phyloP scores from a whole-genome alignment of 2,113 vertebrate genomes.

The Physeter macrocephalus region DNA sequence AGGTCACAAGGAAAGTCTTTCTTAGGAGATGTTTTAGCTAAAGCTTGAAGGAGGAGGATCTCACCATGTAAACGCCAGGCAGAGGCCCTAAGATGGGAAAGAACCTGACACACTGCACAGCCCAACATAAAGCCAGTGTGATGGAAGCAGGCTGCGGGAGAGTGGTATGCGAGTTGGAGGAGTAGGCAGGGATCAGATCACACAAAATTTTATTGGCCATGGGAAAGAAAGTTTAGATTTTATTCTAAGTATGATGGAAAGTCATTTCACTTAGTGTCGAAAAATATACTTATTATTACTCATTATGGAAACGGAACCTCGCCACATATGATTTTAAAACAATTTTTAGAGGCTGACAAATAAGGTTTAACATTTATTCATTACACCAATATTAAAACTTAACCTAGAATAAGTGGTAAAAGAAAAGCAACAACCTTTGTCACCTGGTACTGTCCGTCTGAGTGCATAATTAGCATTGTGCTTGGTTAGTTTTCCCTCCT shows the following conservation, averaged over 20 bases:
- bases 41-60: background rate
- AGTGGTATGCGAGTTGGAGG: background rate
- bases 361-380: background rate
- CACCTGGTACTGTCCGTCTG: background rate
- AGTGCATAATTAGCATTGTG: background rate
- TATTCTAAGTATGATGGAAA: background rate
- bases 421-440: background rate
- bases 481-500: background rate
- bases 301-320: background rate
- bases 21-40: background rate
- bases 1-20: background rate
- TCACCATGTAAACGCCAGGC: background rate
- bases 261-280: background rate
- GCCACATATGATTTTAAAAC: background rate
- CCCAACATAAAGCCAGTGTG: background rate
- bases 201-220: background rate
- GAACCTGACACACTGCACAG: background rate
- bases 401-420: background rate
- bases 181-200: background rate
- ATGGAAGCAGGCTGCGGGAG: background rate
- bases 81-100: background rate
- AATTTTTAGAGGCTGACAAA: constrained; percentile 18
- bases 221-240: background rate
- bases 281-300: background rate
- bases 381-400: background rate